A percentile compares a stretch with the other conserved stretches of the same genome.
phyloP scores from a whole-genome alignment of 2,113 vertebrate species.

The Dryoscopus gambensis region DNA sequence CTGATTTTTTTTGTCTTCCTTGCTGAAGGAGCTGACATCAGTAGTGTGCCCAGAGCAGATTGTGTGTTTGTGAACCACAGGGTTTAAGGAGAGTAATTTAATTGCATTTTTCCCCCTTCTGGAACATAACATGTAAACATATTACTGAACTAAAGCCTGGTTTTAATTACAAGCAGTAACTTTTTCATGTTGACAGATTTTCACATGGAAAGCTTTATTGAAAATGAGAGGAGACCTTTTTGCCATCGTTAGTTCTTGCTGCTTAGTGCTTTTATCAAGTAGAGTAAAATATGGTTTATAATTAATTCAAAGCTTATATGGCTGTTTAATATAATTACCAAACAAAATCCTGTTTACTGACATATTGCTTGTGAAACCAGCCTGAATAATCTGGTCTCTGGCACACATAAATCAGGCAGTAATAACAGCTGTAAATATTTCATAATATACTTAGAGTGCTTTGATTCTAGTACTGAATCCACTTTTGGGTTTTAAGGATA shows the following conservation, averaged over 20 bases:
- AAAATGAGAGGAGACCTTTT: slow-evolving; percentile 56
- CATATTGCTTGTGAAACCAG: slow-evolving; percentile 55
- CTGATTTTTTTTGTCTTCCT: neutral
- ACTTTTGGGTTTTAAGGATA: slow-evolving; percentile 51
- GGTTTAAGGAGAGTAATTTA: slow-evolving; percentile 26
- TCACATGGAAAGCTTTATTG: slow-evolving; percentile 57
- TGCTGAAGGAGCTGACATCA: neutral
- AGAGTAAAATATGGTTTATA: slow-evolving; percentile 58
- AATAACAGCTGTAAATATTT: slow-evolving; percentile 71
- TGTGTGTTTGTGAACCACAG: neutral
- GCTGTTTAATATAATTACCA: slow-evolving; percentile 62
- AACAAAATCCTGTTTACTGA: slow-evolving; percentile 68
- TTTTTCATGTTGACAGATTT: slow-evolving; percentile 66
- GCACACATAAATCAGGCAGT: slow-evolving; percentile 55
- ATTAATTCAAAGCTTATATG: slow-evolving; percentile 63
- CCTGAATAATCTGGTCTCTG: slow-evolving; percentile 67
- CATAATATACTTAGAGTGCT: slow-evolving; percentile 55
- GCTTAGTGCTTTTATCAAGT: slow-evolving; percentile 58
- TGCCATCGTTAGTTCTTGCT: slow-evolving; percentile 59
- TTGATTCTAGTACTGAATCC: slow-evolving; percentile 66
- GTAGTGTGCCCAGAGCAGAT: neutral
- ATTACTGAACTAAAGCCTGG: slow-evolving; percentile 38
- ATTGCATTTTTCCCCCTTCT: slow-evolving; percentile 31
- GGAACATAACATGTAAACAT: slow-evolving; percentile 50
- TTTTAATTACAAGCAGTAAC: slow-evolving; percentile 56